A percentile compares a stretch with the other conserved stretches of the same genome.
These are phyloP conservation scores for Sceloporus undulatus DNA, from an alignment of 2,113 vertebrate species.

Conservation along the genomic window DNA sequence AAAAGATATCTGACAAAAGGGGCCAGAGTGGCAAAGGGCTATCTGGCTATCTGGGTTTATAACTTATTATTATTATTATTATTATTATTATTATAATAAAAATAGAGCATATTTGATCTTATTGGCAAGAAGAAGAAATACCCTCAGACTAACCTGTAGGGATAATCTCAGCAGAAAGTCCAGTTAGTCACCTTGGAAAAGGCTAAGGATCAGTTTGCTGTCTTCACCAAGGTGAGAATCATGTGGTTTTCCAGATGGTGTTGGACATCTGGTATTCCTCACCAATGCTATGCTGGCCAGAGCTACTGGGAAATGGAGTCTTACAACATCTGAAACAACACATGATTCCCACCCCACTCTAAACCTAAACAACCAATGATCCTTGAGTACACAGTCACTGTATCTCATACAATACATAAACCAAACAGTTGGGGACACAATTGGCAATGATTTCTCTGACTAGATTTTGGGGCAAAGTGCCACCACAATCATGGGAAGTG, in stretches of 20 bases:
- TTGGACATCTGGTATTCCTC: too few relatives aligned
- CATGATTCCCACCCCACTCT: background rate
- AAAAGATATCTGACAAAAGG: background rate
- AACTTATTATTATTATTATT: too few relatives aligned
- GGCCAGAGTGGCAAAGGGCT: background rate
- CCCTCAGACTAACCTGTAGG: background rate
- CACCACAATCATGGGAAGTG: background rate
- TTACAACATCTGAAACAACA: too few relatives aligned
- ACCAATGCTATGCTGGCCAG: background rate
- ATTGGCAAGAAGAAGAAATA: background rate
- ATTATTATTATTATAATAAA: too few relatives aligned
- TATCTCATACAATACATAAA: background rate
- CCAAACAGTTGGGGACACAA: background rate
- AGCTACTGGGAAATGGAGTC: too few relatives aligned
- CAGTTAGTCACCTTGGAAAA: background rate
- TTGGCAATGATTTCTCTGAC: background rate
- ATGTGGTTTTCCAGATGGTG: too few relatives aligned
- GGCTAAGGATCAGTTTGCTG: background rate
- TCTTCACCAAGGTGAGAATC: background rate
- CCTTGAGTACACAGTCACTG: background rate
- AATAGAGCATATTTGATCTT: background rate
- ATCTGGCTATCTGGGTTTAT: background rate
- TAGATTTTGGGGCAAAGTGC: background rate
- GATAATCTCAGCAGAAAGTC: background rate
- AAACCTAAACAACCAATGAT: background rate